Conservation (phyloP, 2,113 vertebrate genomes). For the Melanostigma gelatinosum region DNA sequence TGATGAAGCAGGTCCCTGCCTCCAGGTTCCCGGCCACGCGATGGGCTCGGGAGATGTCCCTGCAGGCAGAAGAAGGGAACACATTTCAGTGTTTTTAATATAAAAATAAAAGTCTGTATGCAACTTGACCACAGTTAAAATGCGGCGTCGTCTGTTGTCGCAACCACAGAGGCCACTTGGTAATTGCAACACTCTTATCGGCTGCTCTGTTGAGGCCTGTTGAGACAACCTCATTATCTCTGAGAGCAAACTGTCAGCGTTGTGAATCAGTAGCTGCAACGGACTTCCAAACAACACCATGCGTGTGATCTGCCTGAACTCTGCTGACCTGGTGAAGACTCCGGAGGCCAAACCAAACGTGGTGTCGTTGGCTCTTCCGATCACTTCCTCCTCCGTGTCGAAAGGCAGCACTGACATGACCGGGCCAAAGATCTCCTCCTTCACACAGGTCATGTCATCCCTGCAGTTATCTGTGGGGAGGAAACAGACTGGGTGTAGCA, state of each 20-base stretch:
- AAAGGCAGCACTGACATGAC: slow-evolving; percentile 96
- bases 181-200: not conserved
- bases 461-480: slow-evolving; percentile 88
- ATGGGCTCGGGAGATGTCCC: slow-evolving; percentile 94
- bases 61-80: slow-evolving; percentile 51
- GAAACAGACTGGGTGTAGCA: not conserved
- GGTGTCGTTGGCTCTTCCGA: slow-evolving; percentile 91
- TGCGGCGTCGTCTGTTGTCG: not conserved
- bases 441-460: slow-evolving; percentile 95
- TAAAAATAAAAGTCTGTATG: not conserved
- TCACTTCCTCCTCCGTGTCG: slow-evolving; percentile 92
- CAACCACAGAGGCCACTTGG: not conserved
- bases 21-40: slow-evolving; percentile 90
- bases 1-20: slow-evolving; percentile 94
- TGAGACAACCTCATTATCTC: not conserved
- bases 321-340: slow-evolving; percentile 92
- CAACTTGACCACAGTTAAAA: not conserved
- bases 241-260: accelerated
- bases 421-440: slow-evolving; percentile 97
- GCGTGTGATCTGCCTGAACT: not conserved
- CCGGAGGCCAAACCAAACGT: slow-evolving; percentile 93
- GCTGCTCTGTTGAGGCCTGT: not conserved
- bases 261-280: not conserved
- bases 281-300: not conserved
- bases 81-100: not conserved